phyloP scores from a whole-genome alignment of 2,797 vertebrate genomes.

The Amphiprion clarkii region DNA sequence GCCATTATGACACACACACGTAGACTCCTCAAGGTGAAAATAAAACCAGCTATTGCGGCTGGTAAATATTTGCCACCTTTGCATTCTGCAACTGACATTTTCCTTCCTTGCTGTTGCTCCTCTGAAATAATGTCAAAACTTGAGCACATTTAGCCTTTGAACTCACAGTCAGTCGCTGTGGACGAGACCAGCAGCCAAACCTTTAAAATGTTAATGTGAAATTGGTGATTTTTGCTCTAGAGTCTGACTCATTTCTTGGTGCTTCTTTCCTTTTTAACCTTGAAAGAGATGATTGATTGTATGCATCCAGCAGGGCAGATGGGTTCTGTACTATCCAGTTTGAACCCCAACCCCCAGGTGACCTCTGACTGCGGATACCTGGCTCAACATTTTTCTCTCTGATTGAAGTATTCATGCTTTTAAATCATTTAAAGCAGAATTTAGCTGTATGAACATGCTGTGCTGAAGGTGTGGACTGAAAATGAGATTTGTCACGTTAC shows the following conservation, averaged over 20 bases:
- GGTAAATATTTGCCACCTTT: conserved; percentile 3
- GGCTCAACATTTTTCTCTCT: background rate
- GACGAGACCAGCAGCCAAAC: conserved; percentile 2
- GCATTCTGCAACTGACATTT: background rate
- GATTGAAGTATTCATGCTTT: conserved; percentile 8
- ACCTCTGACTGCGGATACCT: conserved; percentile 45
- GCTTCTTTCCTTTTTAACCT: conserved; percentile 23
- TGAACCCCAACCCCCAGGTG: conserved; percentile 51
- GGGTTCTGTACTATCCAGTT: conserved; percentile 32
- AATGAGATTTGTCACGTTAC: conserved; percentile 14
- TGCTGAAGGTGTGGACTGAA: background rate
- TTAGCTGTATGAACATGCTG: background rate
- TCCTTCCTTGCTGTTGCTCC: background rate
- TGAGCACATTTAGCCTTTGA: conserved; percentile 21
- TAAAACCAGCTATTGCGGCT: no score
- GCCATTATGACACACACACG: no score
- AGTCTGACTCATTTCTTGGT: background rate
- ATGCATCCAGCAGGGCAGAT: conserved; percentile 52
- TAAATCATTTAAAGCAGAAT: background rate
- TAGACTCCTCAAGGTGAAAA: no score
- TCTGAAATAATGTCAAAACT: background rate
- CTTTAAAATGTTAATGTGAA: conserved; percentile 44
- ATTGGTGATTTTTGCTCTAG: conserved; percentile 1
- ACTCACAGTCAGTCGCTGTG: background rate
- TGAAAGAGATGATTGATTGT: conserved; percentile 32